Percentiles rank a stretch among this genome's conserved stretches.
These are phyloP conservation scores for Sphaerodactylus townsendi DNA, from an alignment of 2,113 vertebrate species.

Conservation along the genomic window DNA sequence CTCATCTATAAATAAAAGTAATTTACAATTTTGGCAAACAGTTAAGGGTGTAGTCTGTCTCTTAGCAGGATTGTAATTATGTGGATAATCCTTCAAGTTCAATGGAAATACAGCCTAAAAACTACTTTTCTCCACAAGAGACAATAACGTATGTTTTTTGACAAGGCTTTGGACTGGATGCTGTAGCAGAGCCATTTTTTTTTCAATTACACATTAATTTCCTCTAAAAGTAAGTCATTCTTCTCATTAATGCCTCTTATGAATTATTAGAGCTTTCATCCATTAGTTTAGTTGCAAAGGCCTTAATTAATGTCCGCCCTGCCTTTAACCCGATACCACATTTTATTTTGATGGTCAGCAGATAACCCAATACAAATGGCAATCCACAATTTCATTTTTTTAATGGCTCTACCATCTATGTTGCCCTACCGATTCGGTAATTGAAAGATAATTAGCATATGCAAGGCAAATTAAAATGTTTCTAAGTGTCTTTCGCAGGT, in stretches of 20 bases:
- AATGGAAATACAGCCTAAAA: slow-evolving; percentile 15
- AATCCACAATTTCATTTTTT: slow-evolving; percentile 67
- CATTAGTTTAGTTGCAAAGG: slow-evolving; percentile 54
- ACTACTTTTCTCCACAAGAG: slow-evolving; percentile 21
- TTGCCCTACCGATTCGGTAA: slow-evolving; percentile 60
- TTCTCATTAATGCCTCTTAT: slow-evolving; percentile 59
- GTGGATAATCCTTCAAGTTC: slow-evolving; percentile 24
- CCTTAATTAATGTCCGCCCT: slow-evolving; percentile 66
- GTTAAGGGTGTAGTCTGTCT: slow-evolving; percentile 29
- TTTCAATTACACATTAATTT: slow-evolving; percentile 39
- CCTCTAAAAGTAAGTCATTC: slow-evolving; percentile 51
- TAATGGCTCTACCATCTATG: slow-evolving; percentile 67
- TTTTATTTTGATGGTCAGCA: slow-evolving; percentile 67
- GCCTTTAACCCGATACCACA: slow-evolving; percentile 56
- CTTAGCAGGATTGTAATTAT: slow-evolving; percentile 30
- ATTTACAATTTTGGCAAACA: slow-evolving; percentile 48
- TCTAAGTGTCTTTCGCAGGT: slow-evolving; percentile 40
- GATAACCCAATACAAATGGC: slow-evolving; percentile 64
- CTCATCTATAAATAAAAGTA: slow-evolving; percentile 49
- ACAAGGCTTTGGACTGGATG: slow-evolving; percentile 27
- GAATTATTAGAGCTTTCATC: slow-evolving; percentile 54
- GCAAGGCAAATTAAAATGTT: slow-evolving; percentile 1
- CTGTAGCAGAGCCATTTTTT: slow-evolving; percentile 36
- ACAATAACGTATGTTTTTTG: slow-evolving; percentile 43
- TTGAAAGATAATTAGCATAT: slow-evolving; percentile 67